Evolutionary conservation across 2,797 vertebrate genomes (phyloP).

Genomic region (Tolypeutes matacus): DNA sequence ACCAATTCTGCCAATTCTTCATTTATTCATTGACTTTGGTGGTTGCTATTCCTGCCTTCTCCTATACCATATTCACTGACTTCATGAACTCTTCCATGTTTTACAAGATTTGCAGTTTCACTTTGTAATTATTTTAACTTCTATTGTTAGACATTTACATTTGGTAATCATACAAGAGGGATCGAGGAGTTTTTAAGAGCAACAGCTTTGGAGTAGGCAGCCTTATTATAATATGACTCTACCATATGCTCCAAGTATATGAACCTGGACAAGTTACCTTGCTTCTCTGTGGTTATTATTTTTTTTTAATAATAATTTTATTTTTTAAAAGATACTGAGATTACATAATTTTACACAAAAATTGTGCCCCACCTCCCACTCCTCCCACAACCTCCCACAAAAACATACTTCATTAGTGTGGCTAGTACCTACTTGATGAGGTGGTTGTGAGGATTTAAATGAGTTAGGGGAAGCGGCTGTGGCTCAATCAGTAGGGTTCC

Average conservation of each 20-base stretch:
- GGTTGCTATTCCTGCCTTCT: background rate
- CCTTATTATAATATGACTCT: background rate
- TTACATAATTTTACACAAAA: no score
- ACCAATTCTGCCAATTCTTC: background rate
- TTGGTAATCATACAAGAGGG: background rate
- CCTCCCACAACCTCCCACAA: no score
- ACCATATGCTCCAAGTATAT: background rate
- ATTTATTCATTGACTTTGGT: background rate
- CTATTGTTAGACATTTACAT: background rate
- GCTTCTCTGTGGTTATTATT: background rate
- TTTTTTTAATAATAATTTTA: no score
- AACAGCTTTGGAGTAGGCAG: background rate
- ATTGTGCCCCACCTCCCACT: no score
- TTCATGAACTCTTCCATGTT: conserved; percentile 6
- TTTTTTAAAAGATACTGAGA: no score
- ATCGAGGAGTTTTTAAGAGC: background rate
- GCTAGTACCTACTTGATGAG: background rate
- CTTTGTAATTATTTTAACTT: background rate
- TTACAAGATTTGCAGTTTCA: background rate
- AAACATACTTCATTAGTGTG: no score
- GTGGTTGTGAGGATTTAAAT: no score
- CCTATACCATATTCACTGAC: background rate
- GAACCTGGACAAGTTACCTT: background rate
- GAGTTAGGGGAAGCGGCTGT: no score
- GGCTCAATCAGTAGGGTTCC: no score